phyloP scores from a whole-genome alignment of 1,140 invertebrate genomes.

The Asobara japonica region DNA sequence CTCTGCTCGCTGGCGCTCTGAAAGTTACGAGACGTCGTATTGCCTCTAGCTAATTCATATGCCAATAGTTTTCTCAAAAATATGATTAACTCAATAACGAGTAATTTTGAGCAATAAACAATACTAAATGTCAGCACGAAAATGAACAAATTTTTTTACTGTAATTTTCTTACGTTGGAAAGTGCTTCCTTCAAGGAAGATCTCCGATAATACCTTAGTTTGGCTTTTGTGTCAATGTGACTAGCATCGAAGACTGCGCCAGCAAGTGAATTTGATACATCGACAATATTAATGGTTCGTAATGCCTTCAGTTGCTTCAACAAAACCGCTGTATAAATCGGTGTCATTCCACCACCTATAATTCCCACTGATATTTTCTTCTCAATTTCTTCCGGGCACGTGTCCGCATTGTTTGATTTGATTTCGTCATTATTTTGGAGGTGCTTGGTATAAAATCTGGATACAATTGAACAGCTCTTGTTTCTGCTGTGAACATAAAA shows the following conservation, averaged over 20 bases:
- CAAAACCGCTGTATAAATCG: constrained; percentile 48
- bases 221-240: constrained; percentile 52
- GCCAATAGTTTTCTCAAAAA: neutral
- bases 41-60: too few relatives aligned
- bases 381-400: neutral
- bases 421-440: neutral
- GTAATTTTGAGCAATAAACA: neutral
- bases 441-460: neutral
- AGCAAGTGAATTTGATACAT: constrained; percentile 42
- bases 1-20: too few relatives aligned
- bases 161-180: constrained; percentile 41
- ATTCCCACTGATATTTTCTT: constrained; percentile 47
- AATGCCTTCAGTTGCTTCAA: constrained; percentile 56
- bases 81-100: too few relatives aligned
- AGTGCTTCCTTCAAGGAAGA: constrained; percentile 44
- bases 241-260: constrained; percentile 40
- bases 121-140: neutral
- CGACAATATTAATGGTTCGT: constrained; percentile 50
- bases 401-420: neutral
- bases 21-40: too few relatives aligned
- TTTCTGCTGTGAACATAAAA: neutral
- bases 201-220: constrained; percentile 47
- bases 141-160: constrained; percentile 19
- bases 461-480: neutral
- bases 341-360: constrained; percentile 49